These are phyloP conservation scores for Indicator indicator DNA, from an alignment of 2,113 vertebrate genomes.

Conservation along the genomic window DNA sequence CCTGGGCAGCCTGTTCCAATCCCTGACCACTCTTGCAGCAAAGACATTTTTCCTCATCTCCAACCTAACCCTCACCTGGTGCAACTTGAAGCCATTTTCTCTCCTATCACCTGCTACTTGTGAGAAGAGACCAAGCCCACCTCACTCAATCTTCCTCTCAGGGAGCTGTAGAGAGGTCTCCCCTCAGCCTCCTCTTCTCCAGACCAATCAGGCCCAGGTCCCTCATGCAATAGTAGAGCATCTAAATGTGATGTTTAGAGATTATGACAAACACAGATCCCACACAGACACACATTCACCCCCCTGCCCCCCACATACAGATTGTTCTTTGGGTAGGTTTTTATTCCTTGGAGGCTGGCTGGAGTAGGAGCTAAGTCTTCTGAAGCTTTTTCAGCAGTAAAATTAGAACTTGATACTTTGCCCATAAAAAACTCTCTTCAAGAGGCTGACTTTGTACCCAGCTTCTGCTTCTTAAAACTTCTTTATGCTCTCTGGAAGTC, in stretches of 20 bases:
- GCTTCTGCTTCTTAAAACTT: neutral
- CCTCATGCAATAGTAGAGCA: neutral
- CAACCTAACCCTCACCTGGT: too few relatives aligned
- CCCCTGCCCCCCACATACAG: neutral
- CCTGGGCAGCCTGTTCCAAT: too few relatives aligned
- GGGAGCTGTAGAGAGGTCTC: too few relatives aligned
- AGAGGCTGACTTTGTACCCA: constrained; percentile 6
- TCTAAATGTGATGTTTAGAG: neutral
- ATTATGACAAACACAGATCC: neutral
- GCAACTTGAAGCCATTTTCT: too few relatives aligned
- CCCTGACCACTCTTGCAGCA: too few relatives aligned
- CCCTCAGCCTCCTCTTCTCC: too few relatives aligned
- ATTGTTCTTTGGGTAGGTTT: neutral
- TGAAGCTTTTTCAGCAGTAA: neutral
- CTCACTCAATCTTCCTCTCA: too few relatives aligned
- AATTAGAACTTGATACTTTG: constrained; percentile 9
- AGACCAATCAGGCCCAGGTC: too few relatives aligned
- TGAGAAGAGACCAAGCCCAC: too few relatives aligned
- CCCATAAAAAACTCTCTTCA: neutral
- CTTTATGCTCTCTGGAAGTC: neutral
- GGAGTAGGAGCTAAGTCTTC: neutral
- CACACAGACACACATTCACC: too few relatives aligned
- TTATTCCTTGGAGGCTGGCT: neutral
- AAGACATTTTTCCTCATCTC: too few relatives aligned
- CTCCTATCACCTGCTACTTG: too few relatives aligned